A percentile compares a stretch with the other conserved stretches of the same genome.
These are phyloP conservation scores for Miniopterus natalensis DNA, from an alignment of 2,113 vertebrate species.

Conservation along the genomic window DNA sequence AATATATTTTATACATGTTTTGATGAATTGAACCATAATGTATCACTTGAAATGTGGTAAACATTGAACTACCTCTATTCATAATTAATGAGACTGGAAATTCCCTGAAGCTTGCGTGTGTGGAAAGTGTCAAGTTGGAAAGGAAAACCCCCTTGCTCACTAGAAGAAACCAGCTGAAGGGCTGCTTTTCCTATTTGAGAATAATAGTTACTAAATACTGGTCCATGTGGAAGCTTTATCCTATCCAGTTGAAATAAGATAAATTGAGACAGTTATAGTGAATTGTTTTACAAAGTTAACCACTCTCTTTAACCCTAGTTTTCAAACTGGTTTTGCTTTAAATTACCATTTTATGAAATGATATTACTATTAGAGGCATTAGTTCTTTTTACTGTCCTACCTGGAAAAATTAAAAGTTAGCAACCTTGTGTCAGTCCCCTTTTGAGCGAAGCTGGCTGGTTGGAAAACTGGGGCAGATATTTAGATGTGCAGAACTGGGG, in stretches of 20 bases:
- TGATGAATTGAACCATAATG: not conserved
- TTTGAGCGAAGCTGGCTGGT: not conserved
- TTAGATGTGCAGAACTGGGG: not conserved
- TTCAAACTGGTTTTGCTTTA: not conserved
- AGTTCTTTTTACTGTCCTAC: not conserved
- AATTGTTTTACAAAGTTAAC: not conserved
- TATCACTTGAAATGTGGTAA: not conserved
- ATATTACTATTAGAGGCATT: not conserved
- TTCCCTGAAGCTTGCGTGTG: not conserved
- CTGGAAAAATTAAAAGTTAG: constrained; percentile 16
- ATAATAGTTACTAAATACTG: not conserved
- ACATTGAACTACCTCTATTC: not conserved
- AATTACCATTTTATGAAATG: not conserved
- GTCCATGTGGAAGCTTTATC: not conserved
- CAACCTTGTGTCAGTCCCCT: not conserved
- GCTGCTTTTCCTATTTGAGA: constrained; percentile 36
- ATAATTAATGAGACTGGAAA: not conserved
- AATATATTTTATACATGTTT: constrained; percentile 1
- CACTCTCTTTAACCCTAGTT: not conserved
- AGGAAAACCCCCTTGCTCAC: not conserved
- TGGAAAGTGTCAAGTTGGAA: not conserved
- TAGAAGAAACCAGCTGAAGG: not conserved
- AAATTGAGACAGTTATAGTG: not conserved
- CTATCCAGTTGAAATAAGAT: not conserved
- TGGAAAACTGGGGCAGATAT: not conserved